Evolutionary conservation across 2,797 vertebrate species (phyloP), one percentile per base, ranked within the genome.

Genomic region (Gymnoscopelus braueri): DNA sequence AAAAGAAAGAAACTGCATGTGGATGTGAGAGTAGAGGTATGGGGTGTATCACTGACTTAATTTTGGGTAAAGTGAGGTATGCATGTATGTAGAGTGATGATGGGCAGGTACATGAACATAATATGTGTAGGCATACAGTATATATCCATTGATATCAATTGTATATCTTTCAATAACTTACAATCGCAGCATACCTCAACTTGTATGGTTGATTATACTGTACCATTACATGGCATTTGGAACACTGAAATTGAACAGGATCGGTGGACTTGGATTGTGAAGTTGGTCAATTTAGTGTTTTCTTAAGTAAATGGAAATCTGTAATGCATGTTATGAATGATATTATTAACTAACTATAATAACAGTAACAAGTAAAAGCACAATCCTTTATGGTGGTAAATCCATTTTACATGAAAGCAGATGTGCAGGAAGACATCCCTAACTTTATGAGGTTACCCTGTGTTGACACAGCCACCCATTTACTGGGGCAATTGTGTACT

Each of bases 1-100:
- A 58, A 69, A 8, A 6, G 13, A 65, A 70, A 79, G 83, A 81
- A 78, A 69, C 77, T 66, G 75, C 68, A 78, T 72, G 63, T 60
- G 62, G 72, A 54, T 49, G 77, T 78, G 78, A 57, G 65, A 70
- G 52, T 11, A 1, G 14, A 8, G 2, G 39, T 44, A 44, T 44
- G 39, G 32, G 32, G 32, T 35, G 32, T 4, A 29, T 29, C 26
- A 29, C 26, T 29, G 26, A 29, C 2, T 35, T 35, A 4, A 35
- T 35, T 35, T 35, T 35, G 32, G 32, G 32, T 35, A 35, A 35
- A 35, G 32, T 35, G 32, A 35, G 32, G 32, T 35, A 35, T 35
- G 32, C 32, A 35, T 35, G 32, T 35, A 35, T 6, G 32, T 35
- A 32, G 29, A 32, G 29, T 32, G 29, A 5, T 35, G 4, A 5